Percentiles rank a stretch among this genome's conserved stretches.
Evolutionary conservation across 2,797 vertebrate species (phyloP).

Genomic region (Pseudochromis fuscus): DNA sequence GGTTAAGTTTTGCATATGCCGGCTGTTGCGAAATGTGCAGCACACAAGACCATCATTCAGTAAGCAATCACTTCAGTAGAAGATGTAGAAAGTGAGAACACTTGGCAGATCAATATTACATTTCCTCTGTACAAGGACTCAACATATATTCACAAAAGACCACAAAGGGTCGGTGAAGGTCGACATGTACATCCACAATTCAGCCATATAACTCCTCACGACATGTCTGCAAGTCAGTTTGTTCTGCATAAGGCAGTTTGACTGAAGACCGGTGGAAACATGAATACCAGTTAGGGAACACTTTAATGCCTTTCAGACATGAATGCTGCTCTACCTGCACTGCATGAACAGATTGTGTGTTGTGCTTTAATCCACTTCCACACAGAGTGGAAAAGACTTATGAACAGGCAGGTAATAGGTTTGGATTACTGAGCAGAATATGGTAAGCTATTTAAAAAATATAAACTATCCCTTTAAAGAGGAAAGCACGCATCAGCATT

Average conservation of each 20-base stretch:
- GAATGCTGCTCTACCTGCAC: conserved; percentile 10
- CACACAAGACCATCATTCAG: conserved; percentile 54
- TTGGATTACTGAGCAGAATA: conserved; percentile 42
- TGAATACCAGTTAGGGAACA: conserved; percentile 12
- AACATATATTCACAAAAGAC: conserved; percentile 65
- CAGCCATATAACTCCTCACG: conserved; percentile 19
- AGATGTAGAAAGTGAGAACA: conserved; percentile 69
- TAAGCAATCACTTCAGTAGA: conserved; percentile 66
- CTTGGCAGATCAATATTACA: conserved; percentile 75
- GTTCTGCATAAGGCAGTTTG: conserved; percentile 8
- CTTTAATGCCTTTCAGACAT: conserved; percentile 17
- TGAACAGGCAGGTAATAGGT: conserved; percentile 45
- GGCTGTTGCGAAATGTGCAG: conserved; percentile 38
- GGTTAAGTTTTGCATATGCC: conserved; percentile 32
- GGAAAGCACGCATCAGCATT: conserved; percentile 43
- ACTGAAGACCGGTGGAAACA: conserved; percentile 9
- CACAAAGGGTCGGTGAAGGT: conserved; percentile 41
- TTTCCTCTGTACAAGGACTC: conserved; percentile 69
- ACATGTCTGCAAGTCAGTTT: conserved; percentile 17
- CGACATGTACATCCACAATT: conserved; percentile 40
- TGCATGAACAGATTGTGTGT: conserved; percentile 21
- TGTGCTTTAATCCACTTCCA: conserved; percentile 54
- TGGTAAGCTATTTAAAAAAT: conserved; percentile 35
- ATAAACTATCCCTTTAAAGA: conserved; percentile 42
- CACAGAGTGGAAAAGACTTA: conserved; percentile 24